phyloP scores from a whole-genome alignment of 64 coral and sea anemone genomes.

The Stichodactyla helianthus region DNA sequence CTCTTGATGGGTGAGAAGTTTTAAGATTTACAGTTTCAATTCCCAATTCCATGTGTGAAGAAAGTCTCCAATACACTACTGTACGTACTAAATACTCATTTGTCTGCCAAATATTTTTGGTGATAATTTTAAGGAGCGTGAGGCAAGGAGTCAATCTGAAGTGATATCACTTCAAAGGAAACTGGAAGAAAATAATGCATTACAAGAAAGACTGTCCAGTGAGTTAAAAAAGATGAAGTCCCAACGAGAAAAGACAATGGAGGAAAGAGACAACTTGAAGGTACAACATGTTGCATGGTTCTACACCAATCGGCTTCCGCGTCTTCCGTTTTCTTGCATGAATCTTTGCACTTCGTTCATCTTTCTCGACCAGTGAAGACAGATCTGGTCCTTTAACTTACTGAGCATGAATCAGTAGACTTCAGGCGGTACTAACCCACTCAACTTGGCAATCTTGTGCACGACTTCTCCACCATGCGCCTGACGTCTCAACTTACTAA shows the following conservation, averaged over 20 bases:
- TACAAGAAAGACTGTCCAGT: slow-evolving; percentile 32
- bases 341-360: background rate
- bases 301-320: background rate
- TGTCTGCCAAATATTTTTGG: background rate
- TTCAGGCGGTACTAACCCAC: too few species aligned
- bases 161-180: background rate
- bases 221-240: slow-evolving; percentile 16
- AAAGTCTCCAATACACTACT: too few species aligned
- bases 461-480: too few species aligned
- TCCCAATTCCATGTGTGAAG: too few species aligned
- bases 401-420: too few species aligned
- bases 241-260: background rate
- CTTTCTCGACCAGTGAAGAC: too few species aligned
- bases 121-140: background rate
- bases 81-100: too few species aligned
- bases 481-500: too few species aligned
- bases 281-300: slow-evolving; percentile 15
- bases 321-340: background rate
- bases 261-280: slow-evolving; percentile 30
- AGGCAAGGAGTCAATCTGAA: background rate
- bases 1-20: too few species aligned
- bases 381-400: too few species aligned
- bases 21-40: too few species aligned
- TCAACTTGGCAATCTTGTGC: too few species aligned
- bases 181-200: slow-evolving; percentile 27